Evolutionary conservation across 2,113 vertebrate species (phyloP).

Genomic region (Proteles cristata): DNA sequence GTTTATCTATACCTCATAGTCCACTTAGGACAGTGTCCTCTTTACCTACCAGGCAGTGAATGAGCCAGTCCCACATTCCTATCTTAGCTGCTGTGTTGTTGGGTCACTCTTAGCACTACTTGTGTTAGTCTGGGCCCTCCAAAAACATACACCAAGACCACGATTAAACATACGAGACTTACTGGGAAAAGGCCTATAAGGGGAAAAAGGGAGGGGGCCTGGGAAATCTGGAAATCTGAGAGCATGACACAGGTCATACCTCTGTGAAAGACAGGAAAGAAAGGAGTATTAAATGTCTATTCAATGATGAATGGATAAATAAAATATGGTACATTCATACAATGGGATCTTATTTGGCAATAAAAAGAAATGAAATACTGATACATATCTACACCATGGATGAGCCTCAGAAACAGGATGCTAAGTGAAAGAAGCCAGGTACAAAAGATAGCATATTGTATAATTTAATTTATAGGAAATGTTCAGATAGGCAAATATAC

Average conservation of each 20-base stretch:
- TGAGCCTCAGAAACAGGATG: not conserved
- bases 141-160: not conserved
- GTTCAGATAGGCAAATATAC: not conserved
- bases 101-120: not conserved
- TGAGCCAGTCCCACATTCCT: not conserved
- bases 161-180: not conserved
- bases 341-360: not conserved
- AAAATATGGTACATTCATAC: not conserved
- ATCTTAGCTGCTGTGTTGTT: not conserved
- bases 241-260: not conserved
- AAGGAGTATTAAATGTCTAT: not conserved
- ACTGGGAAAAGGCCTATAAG: not conserved
- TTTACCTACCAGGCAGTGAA: not conserved
- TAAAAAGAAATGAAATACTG: not conserved
- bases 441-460: not conserved
- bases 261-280: not conserved
- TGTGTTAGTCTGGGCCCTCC: not conserved
- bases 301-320: not conserved
- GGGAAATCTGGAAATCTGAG: not conserved
- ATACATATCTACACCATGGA: not conserved
- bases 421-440: not conserved
- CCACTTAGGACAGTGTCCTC: not conserved
- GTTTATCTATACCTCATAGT: not conserved
- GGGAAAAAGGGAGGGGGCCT: not conserved
- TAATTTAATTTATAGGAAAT: not conserved